A percentile compares a stretch with the other conserved stretches of the same genome.
These are phyloP conservation scores for Myotis findleyi DNA, from an alignment of 2,797 vertebrate species.

Conservation along the genomic window DNA sequence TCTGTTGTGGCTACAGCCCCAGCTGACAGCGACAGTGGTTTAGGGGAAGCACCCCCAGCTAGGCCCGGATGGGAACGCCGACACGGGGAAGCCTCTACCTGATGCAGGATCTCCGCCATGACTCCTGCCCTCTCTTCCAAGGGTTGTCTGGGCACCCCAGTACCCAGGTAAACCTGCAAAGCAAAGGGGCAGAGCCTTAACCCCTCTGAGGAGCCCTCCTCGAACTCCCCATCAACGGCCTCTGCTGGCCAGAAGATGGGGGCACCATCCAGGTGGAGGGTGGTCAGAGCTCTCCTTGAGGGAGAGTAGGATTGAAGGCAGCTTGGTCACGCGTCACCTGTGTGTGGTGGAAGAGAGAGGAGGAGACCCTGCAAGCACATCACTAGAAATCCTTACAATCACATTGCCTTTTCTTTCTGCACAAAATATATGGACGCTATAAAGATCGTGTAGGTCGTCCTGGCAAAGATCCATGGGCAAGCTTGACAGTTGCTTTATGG, in stretches of 20 bases:
- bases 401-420: background rate
- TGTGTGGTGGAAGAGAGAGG: too few species aligned
- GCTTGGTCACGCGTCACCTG: accelerated
- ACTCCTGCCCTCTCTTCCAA: background rate
- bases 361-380: too few species aligned
- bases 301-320: background rate
- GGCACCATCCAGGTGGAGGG: background rate
- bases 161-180: background rate
- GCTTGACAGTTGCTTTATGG: background rate
- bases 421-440: background rate
- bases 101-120: background rate
- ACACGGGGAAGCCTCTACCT: background rate
- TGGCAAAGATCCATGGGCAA: accelerated
- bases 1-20: background rate
- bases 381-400: background rate
- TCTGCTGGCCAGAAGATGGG: background rate
- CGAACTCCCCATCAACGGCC: accelerated
- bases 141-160: accelerated
- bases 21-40: background rate
- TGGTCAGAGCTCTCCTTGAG: too few species aligned
- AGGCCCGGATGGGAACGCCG: accelerated
- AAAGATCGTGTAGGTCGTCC: accelerated
- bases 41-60: background rate
- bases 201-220: background rate
- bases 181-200: background rate